Conservation (phyloP, 2,888 invertebrate species). For the Acanthosepion pharaonis region DNA sequence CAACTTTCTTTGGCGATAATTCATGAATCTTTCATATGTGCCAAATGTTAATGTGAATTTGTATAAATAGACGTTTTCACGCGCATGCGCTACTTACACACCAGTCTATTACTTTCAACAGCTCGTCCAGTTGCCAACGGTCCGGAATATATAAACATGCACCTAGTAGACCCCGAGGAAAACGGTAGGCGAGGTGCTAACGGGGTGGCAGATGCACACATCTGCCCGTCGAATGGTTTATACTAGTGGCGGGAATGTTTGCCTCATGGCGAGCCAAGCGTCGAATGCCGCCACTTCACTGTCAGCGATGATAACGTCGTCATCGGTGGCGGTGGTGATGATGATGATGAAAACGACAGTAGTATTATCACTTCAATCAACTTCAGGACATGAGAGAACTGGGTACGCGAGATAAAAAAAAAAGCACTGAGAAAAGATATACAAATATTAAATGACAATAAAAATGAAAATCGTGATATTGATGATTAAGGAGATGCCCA, state of each 20-base stretch:
- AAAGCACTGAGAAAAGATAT: background rate
- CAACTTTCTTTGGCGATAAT: background rate
- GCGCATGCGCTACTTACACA: background rate
- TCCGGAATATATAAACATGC: conserved; percentile 33
- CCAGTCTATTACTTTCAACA: background rate
- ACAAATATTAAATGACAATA: background rate
- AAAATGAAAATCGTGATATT: background rate
- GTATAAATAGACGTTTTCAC: background rate
- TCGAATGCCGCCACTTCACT: background rate
- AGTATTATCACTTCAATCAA: background rate
- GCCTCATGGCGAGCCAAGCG: conserved; percentile 7
- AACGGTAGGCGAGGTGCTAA: conserved; percentile 33
- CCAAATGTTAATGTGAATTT: background rate
- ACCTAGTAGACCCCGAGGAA: background rate
- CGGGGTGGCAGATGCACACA: conserved; percentile 33
- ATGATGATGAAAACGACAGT: background rate
- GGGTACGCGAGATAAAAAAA: background rate
- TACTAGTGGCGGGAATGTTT: conserved; percentile 33
- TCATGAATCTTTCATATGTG: background rate
- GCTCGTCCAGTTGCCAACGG: conserved; percentile 33
- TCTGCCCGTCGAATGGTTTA: conserved; percentile 5
- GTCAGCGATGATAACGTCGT: background rate
- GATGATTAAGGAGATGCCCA: too few species aligned
- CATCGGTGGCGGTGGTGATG: background rate
- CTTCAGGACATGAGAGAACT: background rate